Base-by-base conservation (phyloP, 2,113 vertebrate genomes). In the Rutilus rutilus region DNA sequence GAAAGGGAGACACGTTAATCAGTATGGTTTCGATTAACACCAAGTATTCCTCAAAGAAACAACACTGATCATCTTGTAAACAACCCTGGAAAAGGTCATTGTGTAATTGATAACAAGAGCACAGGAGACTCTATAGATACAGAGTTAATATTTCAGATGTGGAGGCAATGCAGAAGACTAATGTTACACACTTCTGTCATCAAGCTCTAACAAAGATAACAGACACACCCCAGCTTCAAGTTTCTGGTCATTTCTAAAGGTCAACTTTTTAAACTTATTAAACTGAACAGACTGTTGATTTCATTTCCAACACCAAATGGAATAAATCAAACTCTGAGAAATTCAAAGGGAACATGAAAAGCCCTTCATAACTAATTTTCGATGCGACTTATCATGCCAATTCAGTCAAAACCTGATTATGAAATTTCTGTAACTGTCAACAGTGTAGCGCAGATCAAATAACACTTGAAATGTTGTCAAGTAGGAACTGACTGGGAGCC, bases 251-350 rank as follows among this genome's bases (percentile, higher is more conserved):
- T 39, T 83, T 45, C 7, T 52, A 21, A 52, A 71, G 47, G 54
- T 52, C 17, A 36, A 47, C 25, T 54, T 42, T 6, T 45, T 27
- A 82, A 71, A 25, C 11, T 0, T 52, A 36, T 33, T 52, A 36
- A 71, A 52, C 42, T 1, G 10, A n/a, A 45, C 25, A 52, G 45
- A 15, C 17, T 69, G 11, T 3, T 42, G n/a, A 33, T n/a, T 82
- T 71, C 12, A 71, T 71, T 82, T 82, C 64, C 64, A 71, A 82
- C 64, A 71, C 39, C 80, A 71, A 71, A 36, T 71, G 47, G 27
- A 82, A 82, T 36, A 21, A 82, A 81, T 81, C 60, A 15, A 30
- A 33, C 39, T 19, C 0, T 6, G 14, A 19, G 78, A 80, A 80
- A 79, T 17, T 71, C 45, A 71, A 82, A 71, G 27, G 65, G 19